Evolutionary conservation across 1,140 invertebrate genomes (phyloP), one percentile per base, ranked within the genome.

Genomic region (Gryllus bimaculatus): DNA sequence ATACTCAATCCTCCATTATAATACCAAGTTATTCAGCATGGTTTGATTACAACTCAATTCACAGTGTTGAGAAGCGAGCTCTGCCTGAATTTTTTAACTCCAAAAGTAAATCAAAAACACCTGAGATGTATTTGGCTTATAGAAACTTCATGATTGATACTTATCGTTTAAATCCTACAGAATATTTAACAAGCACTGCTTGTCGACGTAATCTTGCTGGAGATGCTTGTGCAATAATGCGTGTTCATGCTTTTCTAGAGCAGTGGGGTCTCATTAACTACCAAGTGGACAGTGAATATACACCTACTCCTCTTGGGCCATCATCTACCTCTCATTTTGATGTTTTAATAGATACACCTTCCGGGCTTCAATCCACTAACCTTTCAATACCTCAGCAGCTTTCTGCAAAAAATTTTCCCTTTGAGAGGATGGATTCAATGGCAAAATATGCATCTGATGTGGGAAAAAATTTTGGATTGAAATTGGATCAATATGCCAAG

Each of bases 81-180:
- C 87, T 99, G 81, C 96, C 97, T 0, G 98, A 99, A 87, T 99
- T 99, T 86, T 99, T 99, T 85, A 99, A 98, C 86, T 93, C 92
- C 47, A 96, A 98, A 86, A 99, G 99, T 84, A 98, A 98, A 86
- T 99, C 97, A 0, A 99, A 99, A 87, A 98, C 98, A 0, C 97
- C 98, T 0, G 98, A 99, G 89, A 95, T 96, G 81, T 99, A 98
- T 88, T 90, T 99, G 82, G 97, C 97, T 0, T 99, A 99, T 86
- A 90, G 98, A 80, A 99, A 99, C 88, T 99, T 99, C 86, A 99
- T 99, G 97, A 94, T 99, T 83, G 98, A 99, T 86, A 99, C 98
- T 0, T 99, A 99, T 86, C 91, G 98, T 80, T 87, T 99, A 77
- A 99, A 99, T 90, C 98, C 98, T 13, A 98, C 96, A 47, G 98